These are phyloP conservation scores for Lasioglossum calceatum DNA, from an alignment of 2,888 invertebrate genomes.

Conservation along the genomic window DNA sequence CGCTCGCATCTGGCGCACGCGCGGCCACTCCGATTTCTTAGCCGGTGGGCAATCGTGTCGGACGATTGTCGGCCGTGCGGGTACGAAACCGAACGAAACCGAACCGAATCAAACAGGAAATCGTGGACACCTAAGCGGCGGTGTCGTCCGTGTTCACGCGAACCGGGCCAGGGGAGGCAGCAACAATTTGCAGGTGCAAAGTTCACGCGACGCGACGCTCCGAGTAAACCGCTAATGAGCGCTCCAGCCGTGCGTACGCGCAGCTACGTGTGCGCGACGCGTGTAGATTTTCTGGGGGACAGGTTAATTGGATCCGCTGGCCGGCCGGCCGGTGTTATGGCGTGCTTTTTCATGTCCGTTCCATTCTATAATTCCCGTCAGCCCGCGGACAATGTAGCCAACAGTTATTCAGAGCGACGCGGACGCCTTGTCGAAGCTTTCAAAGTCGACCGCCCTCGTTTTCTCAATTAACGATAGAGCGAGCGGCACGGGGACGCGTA, in stretches of 20 bases:
- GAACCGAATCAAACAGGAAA: not conserved
- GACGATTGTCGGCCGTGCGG: not conserved
- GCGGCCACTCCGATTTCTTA: slow-evolving; percentile 49
- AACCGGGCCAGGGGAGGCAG: slow-evolving; percentile 23
- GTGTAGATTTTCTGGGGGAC: slow-evolving; percentile 70
- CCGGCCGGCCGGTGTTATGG: slow-evolving; percentile 37
- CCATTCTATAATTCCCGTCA: slow-evolving; percentile 38
- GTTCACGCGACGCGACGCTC: slow-evolving; percentile 69
- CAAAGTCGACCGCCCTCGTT: slow-evolving; percentile 20
- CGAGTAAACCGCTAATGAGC: slow-evolving; percentile 76
- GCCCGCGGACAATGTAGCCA: slow-evolving; percentile 36
- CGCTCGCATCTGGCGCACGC: slow-evolving; percentile 51
- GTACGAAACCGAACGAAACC: not conserved
- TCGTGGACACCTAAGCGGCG: not conserved
- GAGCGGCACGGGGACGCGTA: not conserved
- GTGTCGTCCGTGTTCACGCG: slow-evolving; percentile 1
- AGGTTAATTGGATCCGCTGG: slow-evolving; percentile 65
- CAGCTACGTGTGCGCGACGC: slow-evolving; percentile 67
- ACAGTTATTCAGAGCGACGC: slow-evolving; percentile 38
- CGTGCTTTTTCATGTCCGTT: slow-evolving; percentile 48
- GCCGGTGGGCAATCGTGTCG: slow-evolving; percentile 25
- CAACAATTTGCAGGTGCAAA: slow-evolving; percentile 79
- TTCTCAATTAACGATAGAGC: slow-evolving; percentile 21
- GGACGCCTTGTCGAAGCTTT: slow-evolving; percentile 27
- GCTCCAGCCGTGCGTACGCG: slow-evolving; percentile 57